These are phyloP conservation scores for Lucifuga dentata DNA, from an alignment of 2,113 vertebrate species.

Conservation along the genomic window DNA sequence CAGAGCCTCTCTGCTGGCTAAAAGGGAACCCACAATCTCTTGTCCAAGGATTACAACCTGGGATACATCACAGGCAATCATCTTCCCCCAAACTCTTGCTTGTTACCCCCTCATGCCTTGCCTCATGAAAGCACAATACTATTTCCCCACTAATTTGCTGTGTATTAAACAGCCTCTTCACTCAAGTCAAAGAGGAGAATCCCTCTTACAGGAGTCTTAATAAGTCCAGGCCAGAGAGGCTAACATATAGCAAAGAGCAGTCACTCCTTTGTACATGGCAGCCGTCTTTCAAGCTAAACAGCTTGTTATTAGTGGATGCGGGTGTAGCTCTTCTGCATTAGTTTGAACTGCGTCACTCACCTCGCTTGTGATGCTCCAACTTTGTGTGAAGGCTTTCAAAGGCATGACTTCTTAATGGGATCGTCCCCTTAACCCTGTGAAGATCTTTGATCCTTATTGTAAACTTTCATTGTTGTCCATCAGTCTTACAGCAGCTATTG, in stretches of 20 bases:
- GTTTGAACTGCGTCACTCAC: slow-evolving; percentile 53
- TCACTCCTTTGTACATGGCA: slow-evolving; percentile 66
- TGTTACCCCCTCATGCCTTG: slow-evolving; percentile 43
- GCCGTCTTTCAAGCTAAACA: slow-evolving; percentile 71
- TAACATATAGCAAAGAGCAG: slow-evolving; percentile 67
- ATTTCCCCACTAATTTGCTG: slow-evolving; percentile 81
- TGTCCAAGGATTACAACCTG: slow-evolving; percentile 85
- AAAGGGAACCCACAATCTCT: slow-evolving; percentile 77
- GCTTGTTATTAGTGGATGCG: slow-evolving; percentile 69
- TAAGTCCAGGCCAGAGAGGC: slow-evolving; percentile 63
- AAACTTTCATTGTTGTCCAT: slow-evolving; percentile 81
- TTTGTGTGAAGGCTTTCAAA: slow-evolving; percentile 64
- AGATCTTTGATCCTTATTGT: slow-evolving; percentile 80
- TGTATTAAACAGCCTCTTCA: slow-evolving; percentile 82
- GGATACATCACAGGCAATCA: slow-evolving; percentile 85
- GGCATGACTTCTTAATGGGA: slow-evolving; percentile 75
- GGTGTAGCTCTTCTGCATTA: slow-evolving; percentile 56
- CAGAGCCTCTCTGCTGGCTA: slow-evolving; percentile 74
- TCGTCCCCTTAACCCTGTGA: slow-evolving; percentile 74
- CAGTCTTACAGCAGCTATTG: slow-evolving; percentile 74
- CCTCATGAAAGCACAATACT: slow-evolving; percentile 73
- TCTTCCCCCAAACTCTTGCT: slow-evolving; percentile 65
- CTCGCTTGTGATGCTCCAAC: slow-evolving; percentile 47
- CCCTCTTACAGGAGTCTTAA: slow-evolving; percentile 75
- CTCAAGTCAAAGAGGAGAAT: slow-evolving; percentile 78